These are phyloP conservation scores for Podarcis raffonei DNA, from an alignment of 2,113 vertebrate genomes.

Conservation along the genomic window DNA sequence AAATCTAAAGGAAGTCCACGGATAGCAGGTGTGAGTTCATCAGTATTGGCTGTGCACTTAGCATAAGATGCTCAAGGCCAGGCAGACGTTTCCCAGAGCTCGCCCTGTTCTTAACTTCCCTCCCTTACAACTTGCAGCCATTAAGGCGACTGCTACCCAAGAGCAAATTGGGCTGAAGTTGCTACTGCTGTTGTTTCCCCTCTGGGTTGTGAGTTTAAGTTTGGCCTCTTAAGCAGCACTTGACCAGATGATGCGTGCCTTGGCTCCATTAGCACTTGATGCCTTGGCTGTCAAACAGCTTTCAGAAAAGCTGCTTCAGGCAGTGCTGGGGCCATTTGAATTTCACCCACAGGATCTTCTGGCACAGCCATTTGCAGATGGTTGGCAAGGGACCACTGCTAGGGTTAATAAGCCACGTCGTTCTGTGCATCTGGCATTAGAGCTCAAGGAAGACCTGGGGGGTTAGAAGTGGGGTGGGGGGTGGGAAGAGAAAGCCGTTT, in stretches of 20 bases:
- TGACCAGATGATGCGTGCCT: background rate
- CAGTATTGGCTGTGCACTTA: background rate
- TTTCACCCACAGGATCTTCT: constrained; percentile 1
- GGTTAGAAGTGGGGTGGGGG: background rate
- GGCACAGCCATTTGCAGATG: background rate
- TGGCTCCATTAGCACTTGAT: background rate
- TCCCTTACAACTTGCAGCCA: background rate
- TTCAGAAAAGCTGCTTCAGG: background rate
- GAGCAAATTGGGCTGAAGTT: background rate
- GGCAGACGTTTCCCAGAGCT: background rate
- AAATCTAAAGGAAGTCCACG: background rate
- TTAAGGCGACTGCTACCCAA: background rate
- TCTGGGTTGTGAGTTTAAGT: background rate
- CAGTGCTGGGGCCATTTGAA: background rate
- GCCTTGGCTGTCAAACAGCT: background rate
- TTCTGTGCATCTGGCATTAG: constrained; percentile 9
- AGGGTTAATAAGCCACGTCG: constrained; percentile 1
- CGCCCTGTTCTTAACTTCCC: background rate
- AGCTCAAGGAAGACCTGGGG: constrained; percentile 9
- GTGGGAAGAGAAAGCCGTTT: background rate
- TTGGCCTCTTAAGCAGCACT: background rate
- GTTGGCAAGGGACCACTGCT: background rate
- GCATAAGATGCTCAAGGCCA: background rate
- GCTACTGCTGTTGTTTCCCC: too few relatives aligned
- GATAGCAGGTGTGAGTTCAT: background rate